Evolutionary conservation across 2,888 invertebrate species (phyloP).

Genomic region (Drosophila borborema): DNA sequence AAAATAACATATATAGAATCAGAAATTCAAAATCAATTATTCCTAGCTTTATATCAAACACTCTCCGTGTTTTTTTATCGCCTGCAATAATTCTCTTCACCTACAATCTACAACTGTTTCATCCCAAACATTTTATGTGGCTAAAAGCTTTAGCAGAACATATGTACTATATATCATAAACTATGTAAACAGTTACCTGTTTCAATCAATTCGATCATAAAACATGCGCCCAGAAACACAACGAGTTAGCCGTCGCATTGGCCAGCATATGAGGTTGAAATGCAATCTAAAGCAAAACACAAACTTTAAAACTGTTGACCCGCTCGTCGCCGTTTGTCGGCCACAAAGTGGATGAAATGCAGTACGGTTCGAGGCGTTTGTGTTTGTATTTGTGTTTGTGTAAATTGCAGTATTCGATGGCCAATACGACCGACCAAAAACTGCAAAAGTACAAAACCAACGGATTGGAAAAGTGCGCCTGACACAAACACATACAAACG

Average conservation of each 20-base stretch:
- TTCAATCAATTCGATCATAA: constrained; percentile 33
- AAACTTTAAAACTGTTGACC: constrained; percentile 55
- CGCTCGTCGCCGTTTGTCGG: constrained; percentile 86
- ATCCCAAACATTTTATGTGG: background rate
- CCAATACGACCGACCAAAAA: constrained; percentile 91
- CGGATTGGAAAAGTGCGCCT: constrained; percentile 91
- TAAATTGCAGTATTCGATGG: constrained; percentile 94
- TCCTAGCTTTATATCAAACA: background rate
- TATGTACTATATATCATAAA: constrained; percentile 19
- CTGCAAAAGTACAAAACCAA: constrained; percentile 95
- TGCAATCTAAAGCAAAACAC: constrained; percentile 81
- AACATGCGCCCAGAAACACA: constrained; percentile 3
- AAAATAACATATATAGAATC: background rate
- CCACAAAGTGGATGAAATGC: constrained; percentile 90
- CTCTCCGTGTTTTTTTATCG: background rate
- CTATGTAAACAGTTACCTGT: constrained; percentile 7
- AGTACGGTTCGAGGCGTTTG: constrained; percentile 90
- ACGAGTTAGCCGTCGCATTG: constrained; percentile 84
- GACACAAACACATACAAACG: constrained; percentile 86
- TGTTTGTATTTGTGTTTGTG: constrained; percentile 87
- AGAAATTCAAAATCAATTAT: background rate
- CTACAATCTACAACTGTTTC: background rate
- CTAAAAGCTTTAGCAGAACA: background rate
- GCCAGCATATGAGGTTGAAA: constrained; percentile 91
- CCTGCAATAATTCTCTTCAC: background rate